A percentile compares a stretch with the other conserved stretches of the same genome.
These are phyloP conservation scores for Aramus guarauna DNA, from an alignment of 2,113 vertebrate species.

Conservation along the genomic window DNA sequence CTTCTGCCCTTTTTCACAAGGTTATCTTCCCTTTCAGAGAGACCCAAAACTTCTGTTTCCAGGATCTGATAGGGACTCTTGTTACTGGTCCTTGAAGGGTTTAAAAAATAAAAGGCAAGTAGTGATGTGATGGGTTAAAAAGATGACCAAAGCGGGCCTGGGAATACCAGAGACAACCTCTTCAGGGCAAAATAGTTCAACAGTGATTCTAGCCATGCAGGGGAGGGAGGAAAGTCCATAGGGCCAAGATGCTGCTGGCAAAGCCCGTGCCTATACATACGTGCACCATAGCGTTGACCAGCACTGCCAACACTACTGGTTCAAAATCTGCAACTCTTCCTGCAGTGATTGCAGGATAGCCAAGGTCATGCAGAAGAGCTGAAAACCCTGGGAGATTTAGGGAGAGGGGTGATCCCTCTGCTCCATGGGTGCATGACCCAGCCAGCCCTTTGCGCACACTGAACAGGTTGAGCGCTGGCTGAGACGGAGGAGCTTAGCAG, in stretches of 20 bases:
- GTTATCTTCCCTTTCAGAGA: neutral
- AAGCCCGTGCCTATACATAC: neutral
- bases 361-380: neutral
- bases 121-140: neutral
- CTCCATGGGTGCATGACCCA: neutral
- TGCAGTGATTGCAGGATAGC: accelerated
- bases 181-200: neutral
- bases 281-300: neutral
- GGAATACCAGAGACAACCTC: neutral
- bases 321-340: neutral
- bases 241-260: neutral
- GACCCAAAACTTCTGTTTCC: neutral
- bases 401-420: neutral
- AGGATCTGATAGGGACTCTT: neutral
- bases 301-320: accelerated
- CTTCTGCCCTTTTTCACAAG: neutral
- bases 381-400: neutral
- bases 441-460: neutral
- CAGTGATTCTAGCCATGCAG: neutral
- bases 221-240: neutral
- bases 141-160: accelerated
- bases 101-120: neutral
- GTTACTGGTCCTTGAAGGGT: neutral
- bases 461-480: neutral
- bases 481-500: neutral